Base-by-base conservation (phyloP, 1,140 invertebrate genomes). In the Caligus rogercresseyi region DNA sequence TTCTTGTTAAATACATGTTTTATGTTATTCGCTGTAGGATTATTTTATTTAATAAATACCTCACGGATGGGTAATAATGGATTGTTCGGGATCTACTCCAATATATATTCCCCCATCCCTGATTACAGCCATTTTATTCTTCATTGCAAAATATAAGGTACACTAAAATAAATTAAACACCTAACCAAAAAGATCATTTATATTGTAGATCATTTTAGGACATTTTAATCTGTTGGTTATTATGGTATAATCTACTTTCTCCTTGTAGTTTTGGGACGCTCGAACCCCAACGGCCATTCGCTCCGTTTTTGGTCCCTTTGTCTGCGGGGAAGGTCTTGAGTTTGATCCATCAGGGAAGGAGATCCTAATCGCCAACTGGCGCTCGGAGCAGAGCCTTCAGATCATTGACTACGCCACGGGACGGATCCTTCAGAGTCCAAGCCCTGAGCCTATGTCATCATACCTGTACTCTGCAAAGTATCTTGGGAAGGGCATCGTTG, bases 321-420 rank as follows among this genome's bases (percentile, higher is more conserved):
- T 86, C 61, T 83, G 81, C 69, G 83, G 83, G 0, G 82, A 85
- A 69, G 81, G 80, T 1, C 66, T 86, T 20, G 82, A 84, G 68
- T 83, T 86, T 67, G 81, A 80, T 71, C 74, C 73, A 62, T 75
- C 75, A 62, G 82, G 83, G 23, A 80, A 78, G 68, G 76, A 80
- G 71, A 79, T 80, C 11, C 23, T 65, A 15, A 53, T 59, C 13
- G 60, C 59, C n/a, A 54, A 31, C 13, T 65, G 64, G 64, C 52
- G 54, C 16, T 20, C 21, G 52, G 15, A 54, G 53, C 60, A 65
- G 15, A 14, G 25, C 3, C 52, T 64, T 11, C 63, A 64, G 23
- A 25, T 61, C 43, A 58, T 23, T 59, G 31, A 62, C 18, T 62
- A 53, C 55, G 25, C 16, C 24, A 62, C 31, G 15, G 16, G 61